A percentile compares a stretch with the other conserved stretches of the same genome.
Evolutionary conservation across 53 echinoderm and acorn worm species (phyloP).

Genomic region (Echinarachnius parma): DNA sequence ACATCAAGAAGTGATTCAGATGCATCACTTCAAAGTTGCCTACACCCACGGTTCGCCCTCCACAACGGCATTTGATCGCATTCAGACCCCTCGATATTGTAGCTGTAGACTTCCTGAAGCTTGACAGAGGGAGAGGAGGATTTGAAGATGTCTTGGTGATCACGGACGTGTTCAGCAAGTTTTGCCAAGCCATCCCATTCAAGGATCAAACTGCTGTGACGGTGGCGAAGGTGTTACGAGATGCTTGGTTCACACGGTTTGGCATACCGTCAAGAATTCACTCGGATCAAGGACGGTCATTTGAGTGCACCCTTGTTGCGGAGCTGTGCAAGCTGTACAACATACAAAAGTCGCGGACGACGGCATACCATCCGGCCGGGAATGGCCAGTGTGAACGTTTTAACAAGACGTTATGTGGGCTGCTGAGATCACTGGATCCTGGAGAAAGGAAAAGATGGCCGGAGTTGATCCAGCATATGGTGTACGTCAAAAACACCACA

Average conservation of each 20-base stretch:
- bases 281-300: slow-evolving; percentile 49
- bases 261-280: slow-evolving; percentile 39
- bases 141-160: slow-evolving; percentile 31
- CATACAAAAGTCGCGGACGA: slow-evolving; percentile 22
- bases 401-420: slow-evolving; percentile 30
- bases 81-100: slow-evolving; percentile 27
- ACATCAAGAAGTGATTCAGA: slow-evolving; percentile 44
- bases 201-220: slow-evolving; percentile 4
- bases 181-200: slow-evolving; percentile 31
- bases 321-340: slow-evolving; percentile 49
- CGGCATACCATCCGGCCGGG: too few relatives aligned
- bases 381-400: slow-evolving; percentile 44
- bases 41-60: slow-evolving; percentile 22
- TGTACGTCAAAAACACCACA: slow-evolving; percentile 50
- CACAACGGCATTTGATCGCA: slow-evolving; percentile 22
- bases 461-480: slow-evolving; percentile 30
- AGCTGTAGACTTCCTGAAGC: slow-evolving; percentile 35
- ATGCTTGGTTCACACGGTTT: slow-evolving; percentile 34
- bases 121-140: slow-evolving; percentile 18
- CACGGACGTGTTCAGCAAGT: slow-evolving; percentile 37
- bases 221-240: slow-evolving; percentile 35
- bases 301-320: slow-evolving; percentile 15
- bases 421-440: slow-evolving; percentile 44
- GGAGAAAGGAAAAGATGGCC: slow-evolving; percentile 40
- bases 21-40: slow-evolving; percentile 23